These are phyloP conservation scores for Eumeta japonica DNA, from an alignment of 1,140 invertebrate genomes.

Conservation along the genomic window DNA sequence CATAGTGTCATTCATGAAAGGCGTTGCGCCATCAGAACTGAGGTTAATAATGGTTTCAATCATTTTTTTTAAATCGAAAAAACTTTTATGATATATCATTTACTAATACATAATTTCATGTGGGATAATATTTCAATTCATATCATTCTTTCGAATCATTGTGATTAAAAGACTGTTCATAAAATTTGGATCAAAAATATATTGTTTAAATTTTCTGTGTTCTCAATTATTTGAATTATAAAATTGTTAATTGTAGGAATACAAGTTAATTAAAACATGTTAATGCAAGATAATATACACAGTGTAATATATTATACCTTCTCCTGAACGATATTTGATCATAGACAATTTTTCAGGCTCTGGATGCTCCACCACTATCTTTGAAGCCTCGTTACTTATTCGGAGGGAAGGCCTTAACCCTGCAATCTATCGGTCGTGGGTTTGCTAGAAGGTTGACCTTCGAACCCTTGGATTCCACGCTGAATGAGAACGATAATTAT, in stretches of 20 bases:
- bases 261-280: too few species aligned
- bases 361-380: slow-evolving; percentile 39
- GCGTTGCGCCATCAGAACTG: slow-evolving; percentile 40
- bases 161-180: too few species aligned
- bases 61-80: too few species aligned
- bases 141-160: too few species aligned
- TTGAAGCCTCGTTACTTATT: slow-evolving; percentile 60
- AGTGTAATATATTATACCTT: too few species aligned
- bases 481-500: slow-evolving; percentile 70
- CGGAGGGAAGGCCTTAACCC: slow-evolving; percentile 62
- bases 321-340: slow-evolving; percentile 5
- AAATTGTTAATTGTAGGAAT: too few species aligned
- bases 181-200: too few species aligned
- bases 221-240: too few species aligned
- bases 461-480: slow-evolving; percentile 59
- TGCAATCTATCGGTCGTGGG: slow-evolving; percentile 70
- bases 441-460: slow-evolving; percentile 76
- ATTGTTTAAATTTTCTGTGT: too few species aligned
- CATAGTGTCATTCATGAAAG: slow-evolving; percentile 57
- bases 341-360: slow-evolving; percentile 38
- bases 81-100: slow-evolving; percentile 1
- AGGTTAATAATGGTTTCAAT: background rate
- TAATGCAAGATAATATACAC: too few species aligned
- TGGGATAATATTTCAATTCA: too few species aligned
- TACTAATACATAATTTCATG: too few species aligned